Evolutionary conservation across 1,140 invertebrate genomes (phyloP).

Genomic region (Andrena cerasifolii): DNA sequence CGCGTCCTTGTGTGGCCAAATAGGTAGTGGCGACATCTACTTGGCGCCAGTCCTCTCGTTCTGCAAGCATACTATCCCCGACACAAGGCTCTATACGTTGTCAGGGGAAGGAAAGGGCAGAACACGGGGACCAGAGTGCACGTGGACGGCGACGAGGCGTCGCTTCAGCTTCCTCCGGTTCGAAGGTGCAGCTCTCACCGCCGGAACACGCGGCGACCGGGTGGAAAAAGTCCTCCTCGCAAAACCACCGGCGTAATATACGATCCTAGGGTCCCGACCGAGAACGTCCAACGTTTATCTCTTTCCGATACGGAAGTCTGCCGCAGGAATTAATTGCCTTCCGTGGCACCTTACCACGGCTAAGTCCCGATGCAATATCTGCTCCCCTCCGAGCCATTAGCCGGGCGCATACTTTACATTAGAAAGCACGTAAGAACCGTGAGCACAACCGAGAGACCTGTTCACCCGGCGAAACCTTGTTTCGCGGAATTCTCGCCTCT

Average conservation of each 20-base stretch:
- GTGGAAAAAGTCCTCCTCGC: conserved; percentile 30
- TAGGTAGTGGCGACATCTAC: conserved; percentile 74
- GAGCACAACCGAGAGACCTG: conserved; percentile 54
- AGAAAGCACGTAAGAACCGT: conserved; percentile 64
- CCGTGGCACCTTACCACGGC: conserved; percentile 65
- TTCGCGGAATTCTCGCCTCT: conserved; percentile 51
- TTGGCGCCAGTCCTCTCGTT: conserved; percentile 78
- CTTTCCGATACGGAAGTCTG: conserved; percentile 70
- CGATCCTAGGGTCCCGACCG: conserved; percentile 59
- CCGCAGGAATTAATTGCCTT: conserved; percentile 69
- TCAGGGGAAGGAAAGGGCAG: conserved; percentile 31
- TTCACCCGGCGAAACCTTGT: conserved; percentile 60
- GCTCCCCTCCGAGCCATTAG: conserved; percentile 65
- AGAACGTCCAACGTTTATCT: conserved; percentile 68
- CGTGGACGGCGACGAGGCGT: background rate
- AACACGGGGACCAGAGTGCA: conserved; percentile 4
- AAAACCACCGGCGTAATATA: conserved; percentile 63
- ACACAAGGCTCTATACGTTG: conserved; percentile 25
- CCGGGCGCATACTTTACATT: conserved; percentile 67
- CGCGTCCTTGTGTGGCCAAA: conserved; percentile 61
- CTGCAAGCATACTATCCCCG: conserved; percentile 51
- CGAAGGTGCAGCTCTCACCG: conserved; percentile 19
- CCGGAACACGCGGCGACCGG: conserved; percentile 16
- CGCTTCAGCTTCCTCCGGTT: conserved; percentile 9
- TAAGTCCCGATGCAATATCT: conserved; percentile 68